Conservation (phyloP, 2,888 invertebrate species). For the Caenorhabditis macrosperma region DNA sequence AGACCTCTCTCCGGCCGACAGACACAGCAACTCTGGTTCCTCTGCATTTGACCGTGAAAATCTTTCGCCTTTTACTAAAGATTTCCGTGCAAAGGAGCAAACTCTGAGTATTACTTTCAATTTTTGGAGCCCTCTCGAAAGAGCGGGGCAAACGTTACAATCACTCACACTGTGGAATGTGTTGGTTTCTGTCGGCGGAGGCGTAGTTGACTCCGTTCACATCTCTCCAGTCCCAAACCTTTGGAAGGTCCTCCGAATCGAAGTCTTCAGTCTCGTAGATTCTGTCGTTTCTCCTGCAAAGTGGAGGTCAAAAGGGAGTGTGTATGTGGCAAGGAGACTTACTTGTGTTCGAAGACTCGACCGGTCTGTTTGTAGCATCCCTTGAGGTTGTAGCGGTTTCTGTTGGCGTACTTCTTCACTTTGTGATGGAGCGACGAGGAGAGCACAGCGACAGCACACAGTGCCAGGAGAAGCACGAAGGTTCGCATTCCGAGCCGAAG, state of each 20-base stretch:
- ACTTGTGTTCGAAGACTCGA: conserved; percentile 68
- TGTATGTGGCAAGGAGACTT: conserved; percentile 10
- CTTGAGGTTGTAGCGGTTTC: conserved; percentile 68
- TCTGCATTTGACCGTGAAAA: conserved; percentile 73
- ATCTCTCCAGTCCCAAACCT: conserved; percentile 82
- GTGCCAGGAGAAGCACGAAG: conserved; percentile 46
- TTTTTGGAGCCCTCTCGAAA: conserved; percentile 57
- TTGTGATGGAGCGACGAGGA: conserved; percentile 33
- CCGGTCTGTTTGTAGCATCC: conserved; percentile 74
- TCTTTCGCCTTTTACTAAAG: conserved; percentile 79
- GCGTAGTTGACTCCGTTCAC: conserved; percentile 81
- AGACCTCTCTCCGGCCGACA: not conserved
- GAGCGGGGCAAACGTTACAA: conserved; percentile 32
- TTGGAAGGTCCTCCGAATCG: conserved; percentile 79
- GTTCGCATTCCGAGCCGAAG: conserved; percentile 28
- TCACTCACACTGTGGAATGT: conserved; percentile 81
- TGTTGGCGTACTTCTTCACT: conserved; percentile 33
- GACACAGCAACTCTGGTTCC: conserved; percentile 59
- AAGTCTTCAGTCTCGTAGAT: conserved; percentile 73
- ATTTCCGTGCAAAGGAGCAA: conserved; percentile 72
- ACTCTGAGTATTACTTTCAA: conserved; percentile 48
- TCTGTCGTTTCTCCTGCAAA: conserved; percentile 70
- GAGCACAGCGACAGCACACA: conserved; percentile 32
- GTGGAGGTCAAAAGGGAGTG: too few relatives aligned
- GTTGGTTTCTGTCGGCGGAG: conserved; percentile 82